Evolutionary conservation across 2,797 vertebrate genomes (phyloP).

Genomic region (Sebastes taczanowskii): DNA sequence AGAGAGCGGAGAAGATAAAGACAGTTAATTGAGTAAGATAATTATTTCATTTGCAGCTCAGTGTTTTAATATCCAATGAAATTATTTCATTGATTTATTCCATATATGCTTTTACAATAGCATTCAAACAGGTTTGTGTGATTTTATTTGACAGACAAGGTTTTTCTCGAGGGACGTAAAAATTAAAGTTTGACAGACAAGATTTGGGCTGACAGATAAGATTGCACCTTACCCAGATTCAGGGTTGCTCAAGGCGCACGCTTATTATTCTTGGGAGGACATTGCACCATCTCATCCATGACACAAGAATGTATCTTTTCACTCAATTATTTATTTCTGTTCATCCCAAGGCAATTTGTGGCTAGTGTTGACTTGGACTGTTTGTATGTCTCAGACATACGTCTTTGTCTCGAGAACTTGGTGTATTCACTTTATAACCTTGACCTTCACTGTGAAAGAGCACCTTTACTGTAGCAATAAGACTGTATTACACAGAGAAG

Average conservation of each 20-base stretch:
- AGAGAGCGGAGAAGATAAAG: neutral
- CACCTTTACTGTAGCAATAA: neutral
- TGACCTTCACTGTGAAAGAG: neutral
- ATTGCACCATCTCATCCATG: constrained; percentile 59
- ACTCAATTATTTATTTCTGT: constrained; percentile 52
- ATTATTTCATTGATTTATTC: neutral
- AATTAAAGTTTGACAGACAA: constrained; percentile 26
- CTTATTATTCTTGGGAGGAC: constrained; percentile 59
- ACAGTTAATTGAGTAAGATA: neutral
- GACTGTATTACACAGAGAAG: neutral
- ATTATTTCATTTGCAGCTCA: neutral
- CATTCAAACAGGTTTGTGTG: neutral
- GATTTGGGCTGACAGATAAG: constrained; percentile 53
- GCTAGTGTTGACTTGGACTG: neutral
- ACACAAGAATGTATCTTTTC: constrained; percentile 40
- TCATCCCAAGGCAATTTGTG: constrained; percentile 25
- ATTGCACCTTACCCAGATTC: constrained; percentile 49
- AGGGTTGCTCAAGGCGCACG: constrained; percentile 41
- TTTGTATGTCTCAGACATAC: neutral
- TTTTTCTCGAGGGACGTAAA: neutral
- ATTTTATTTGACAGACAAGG: neutral
- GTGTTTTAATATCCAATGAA: neutral
- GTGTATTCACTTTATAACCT: constrained; percentile 4
- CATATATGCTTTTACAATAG: neutral
- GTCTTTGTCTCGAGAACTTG: neutral